These are phyloP conservation scores for Tenthredo mesomela DNA, from an alignment of 2,888 invertebrate genomes.

Conservation along the genomic window DNA sequence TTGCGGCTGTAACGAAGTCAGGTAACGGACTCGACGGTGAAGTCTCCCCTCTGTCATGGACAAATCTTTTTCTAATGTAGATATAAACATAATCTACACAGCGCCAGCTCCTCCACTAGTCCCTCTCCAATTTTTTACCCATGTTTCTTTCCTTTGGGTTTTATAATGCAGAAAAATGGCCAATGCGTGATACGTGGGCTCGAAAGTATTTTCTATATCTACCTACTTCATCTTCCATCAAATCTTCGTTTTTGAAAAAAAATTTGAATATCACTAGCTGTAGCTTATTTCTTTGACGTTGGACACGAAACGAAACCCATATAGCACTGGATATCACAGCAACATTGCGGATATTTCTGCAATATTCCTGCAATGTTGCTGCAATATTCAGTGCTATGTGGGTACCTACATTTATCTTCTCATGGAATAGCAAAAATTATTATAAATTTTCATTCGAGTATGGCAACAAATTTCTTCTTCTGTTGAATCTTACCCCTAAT, in stretches of 20 bases:
- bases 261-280: neutral
- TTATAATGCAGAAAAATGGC: conserved; percentile 18
- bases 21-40: neutral
- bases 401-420: too few relatives aligned
- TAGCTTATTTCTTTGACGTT: neutral
- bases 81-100: conserved; percentile 40
- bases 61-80: conserved; percentile 44
- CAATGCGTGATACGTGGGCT: neutral
- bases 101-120: too few relatives aligned
- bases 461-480: too few relatives aligned
- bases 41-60: neutral
- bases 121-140: neutral
- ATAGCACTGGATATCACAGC: too few relatives aligned
- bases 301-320: neutral
- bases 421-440: too few relatives aligned
- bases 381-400: too few relatives aligned
- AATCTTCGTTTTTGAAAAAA: neutral
- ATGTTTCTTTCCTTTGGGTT: neutral
- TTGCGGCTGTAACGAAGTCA: conserved; percentile 23
- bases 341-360: too few relatives aligned
- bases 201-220: neutral
- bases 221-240: neutral
- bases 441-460: too few relatives aligned
- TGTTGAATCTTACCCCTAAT: too few relatives aligned
- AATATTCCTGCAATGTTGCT: too few relatives aligned